Base-by-base conservation (phyloP, 2,113 vertebrate species). In the Rhodinocichla rosea region DNA sequence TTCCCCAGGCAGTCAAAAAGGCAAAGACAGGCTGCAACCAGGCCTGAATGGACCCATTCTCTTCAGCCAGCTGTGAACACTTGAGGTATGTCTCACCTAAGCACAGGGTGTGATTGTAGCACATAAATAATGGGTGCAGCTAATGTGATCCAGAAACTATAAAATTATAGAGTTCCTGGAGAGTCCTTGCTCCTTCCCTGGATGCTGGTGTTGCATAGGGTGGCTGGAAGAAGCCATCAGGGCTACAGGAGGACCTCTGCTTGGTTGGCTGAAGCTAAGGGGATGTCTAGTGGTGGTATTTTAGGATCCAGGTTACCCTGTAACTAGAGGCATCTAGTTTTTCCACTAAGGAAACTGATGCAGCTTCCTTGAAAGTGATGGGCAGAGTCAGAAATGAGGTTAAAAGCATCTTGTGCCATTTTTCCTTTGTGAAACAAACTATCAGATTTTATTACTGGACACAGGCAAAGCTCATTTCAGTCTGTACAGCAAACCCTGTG, bases 11-110 rank as follows among this genome's bases (percentile, higher is more conserved):
- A 44, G 57, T 32, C 0, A 21, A 62, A 79, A 88, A 83, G 64
- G 40, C 3, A 7, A 80, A 86, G 18, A 35, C 17, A 55, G n/a
- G 26, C 50, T 88, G 42, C 0, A 2, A 12, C 21, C 39, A 67
- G 39, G 52, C 35, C 40, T 96, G 86, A 89, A 91, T 60, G 47
- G 62, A 56, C 13, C 12, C 42, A 7, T 87, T 95, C 64, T 93
- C 68, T 71, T 86, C 39, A 80, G 52, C 42, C 39, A 67, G 44
- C 67, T 39, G 23, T 33, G 63, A 70, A 27, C 3, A 3, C 30
- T 55, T 59, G 23, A 81, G 81, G 56, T 86, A 77, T 13, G 76
- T 52, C 21, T 88, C 32, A 7, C 50, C 63, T 93, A 45, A 92
- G 57, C 28, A 2, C 0, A 0, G 39, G 20, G 18, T 67, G 39